Conservation (phyloP, 2,113 vertebrate species). For the Verasper variegatus region DNA sequence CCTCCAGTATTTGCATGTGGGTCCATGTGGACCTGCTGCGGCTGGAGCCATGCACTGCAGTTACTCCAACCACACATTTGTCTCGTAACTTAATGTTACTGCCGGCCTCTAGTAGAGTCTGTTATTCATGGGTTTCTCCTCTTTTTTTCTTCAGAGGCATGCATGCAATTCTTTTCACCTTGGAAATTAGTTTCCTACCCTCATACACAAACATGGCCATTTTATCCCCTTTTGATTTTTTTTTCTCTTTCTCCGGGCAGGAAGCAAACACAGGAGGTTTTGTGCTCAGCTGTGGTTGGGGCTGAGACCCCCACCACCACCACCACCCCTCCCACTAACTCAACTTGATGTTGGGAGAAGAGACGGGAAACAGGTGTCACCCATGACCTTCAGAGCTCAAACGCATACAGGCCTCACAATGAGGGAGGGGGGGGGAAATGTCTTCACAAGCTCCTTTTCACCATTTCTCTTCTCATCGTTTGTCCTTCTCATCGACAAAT, state of each 20-base stretch:
- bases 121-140: too few relatives aligned
- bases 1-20: conserved; percentile 48
- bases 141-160: conserved; percentile 38
- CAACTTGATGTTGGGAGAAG: conserved; percentile 78
- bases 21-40: not conserved
- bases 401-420: conserved; percentile 60
- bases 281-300: conserved; percentile 54
- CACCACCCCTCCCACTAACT: conserved; percentile 34
- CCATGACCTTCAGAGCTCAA: conserved; percentile 78
- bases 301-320: conserved; percentile 35
- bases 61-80: conserved; percentile 14
- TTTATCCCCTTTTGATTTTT: conserved; percentile 26
- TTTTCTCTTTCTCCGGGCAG: conserved; percentile 50
- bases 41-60: not conserved
- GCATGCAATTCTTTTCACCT: conserved; percentile 59
- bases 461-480: conserved; percentile 21
- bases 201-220: conserved; percentile 55
- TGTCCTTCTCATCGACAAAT: conserved; percentile 27
- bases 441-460: conserved; percentile 38
- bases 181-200: conserved; percentile 63
- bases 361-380: conserved; percentile 83
- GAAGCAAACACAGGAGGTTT: conserved; percentile 75
- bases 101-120: too few relatives aligned
- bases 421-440: not conserved
- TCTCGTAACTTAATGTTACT: conserved; percentile 5